Evolutionary conservation across 2,113 vertebrate genomes (phyloP).

Genomic region (Pundamilia nyererei): DNA sequence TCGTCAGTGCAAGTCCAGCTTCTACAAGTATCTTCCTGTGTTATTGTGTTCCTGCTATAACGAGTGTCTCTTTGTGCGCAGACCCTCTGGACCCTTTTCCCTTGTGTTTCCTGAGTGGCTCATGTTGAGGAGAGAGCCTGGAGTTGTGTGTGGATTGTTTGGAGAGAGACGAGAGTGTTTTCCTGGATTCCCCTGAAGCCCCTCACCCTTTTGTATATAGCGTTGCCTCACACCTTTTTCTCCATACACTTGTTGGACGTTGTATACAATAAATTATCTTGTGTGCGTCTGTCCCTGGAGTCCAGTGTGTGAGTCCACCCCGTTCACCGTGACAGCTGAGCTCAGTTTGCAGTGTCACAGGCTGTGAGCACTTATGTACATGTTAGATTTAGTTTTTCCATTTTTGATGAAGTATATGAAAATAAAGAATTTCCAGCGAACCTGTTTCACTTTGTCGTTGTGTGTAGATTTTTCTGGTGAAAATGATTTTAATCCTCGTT

Average conservation of each 20-base stretch:
- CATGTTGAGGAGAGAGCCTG: not conserved
- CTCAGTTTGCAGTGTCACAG: not conserved
- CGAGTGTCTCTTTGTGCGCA: not conserved
- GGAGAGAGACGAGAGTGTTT: not conserved
- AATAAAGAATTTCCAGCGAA: not conserved
- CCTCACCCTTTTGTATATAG: not conserved
- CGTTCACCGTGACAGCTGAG: fast-evolving
- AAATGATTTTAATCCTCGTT: not conserved
- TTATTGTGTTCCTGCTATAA: not conserved
- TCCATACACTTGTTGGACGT: not conserved
- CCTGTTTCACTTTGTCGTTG: not conserved
- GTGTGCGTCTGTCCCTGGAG: not conserved
- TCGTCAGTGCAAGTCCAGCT: fast-evolving
- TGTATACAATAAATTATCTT: not conserved
- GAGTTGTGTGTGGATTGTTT: not conserved
- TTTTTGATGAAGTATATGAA: not conserved
- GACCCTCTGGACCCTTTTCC: fast-evolving
- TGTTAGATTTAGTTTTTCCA: not conserved
- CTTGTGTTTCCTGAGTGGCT: not conserved
- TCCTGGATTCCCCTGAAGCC: not conserved
- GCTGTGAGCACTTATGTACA: not conserved
- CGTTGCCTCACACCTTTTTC: not conserved
- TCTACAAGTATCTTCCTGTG: not conserved
- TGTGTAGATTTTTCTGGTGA: not conserved
- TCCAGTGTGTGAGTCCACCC: not conserved